Evolutionary conservation across 2,797 vertebrate species (phyloP).

Genomic region (Synaphobranchus kaupii): DNA sequence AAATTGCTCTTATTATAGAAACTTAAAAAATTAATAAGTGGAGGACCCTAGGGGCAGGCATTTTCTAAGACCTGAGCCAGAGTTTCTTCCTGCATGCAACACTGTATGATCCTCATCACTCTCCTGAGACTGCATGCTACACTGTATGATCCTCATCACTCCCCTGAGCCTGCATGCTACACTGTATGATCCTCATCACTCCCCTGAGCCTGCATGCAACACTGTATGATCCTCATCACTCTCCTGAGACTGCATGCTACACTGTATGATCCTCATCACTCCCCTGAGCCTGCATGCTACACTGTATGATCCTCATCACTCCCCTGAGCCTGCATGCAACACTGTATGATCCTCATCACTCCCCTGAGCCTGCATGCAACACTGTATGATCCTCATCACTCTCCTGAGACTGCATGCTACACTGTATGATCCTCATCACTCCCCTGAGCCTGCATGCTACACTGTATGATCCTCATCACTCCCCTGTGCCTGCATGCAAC

Average conservation of each 20-base stretch:
- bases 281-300: too few species aligned
- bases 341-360: background rate
- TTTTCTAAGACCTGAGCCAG: background rate
- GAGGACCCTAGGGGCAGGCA: background rate
- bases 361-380: too few species aligned
- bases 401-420: too few species aligned
- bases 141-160: background rate
- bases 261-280: background rate
- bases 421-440: background rate
- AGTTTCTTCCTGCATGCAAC: background rate
- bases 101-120: background rate
- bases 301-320: background rate
- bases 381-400: background rate
- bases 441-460: too few species aligned
- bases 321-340: too few species aligned
- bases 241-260: too few species aligned
- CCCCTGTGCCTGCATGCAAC: too few species aligned
- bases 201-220: too few species aligned
- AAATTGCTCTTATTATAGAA: background rate
- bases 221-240: background rate
- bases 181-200: background rate
- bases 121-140: too few species aligned
- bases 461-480: background rate
- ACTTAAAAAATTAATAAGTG: background rate
- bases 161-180: too few species aligned